phyloP scores from a whole-genome alignment of 2,797 vertebrate species.

The Glossophaga mutica region DNA sequence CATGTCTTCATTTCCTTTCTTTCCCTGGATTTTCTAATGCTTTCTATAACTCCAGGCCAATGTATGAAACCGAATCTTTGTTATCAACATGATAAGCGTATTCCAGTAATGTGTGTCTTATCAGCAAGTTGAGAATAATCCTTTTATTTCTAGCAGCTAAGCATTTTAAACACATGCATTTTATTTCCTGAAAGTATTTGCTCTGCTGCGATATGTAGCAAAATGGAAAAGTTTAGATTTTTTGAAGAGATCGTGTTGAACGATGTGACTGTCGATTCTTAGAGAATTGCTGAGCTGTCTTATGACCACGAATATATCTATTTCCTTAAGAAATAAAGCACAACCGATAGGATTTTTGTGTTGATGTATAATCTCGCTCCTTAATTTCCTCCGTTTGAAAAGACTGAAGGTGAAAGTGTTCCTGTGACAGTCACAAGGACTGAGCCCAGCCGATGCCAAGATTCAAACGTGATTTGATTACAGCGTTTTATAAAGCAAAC shows the following conservation, averaged over 20 bases:
- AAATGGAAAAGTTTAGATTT: slow-evolving; percentile 24
- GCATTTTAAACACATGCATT: background rate
- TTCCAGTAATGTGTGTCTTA: slow-evolving; percentile 12
- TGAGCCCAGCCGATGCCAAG: background rate
- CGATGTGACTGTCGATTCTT: background rate
- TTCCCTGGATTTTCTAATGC: background rate
- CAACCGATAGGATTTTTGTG: background rate
- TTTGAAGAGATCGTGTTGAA: background rate
- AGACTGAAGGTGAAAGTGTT: background rate
- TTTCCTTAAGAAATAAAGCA: background rate
- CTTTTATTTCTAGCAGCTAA: background rate
- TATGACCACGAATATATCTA: background rate
- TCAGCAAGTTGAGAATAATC: slow-evolving; percentile 23
- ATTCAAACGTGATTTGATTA: background rate
- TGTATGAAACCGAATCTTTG: background rate
- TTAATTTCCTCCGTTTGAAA: slow-evolving; percentile 1
- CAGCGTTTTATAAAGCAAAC: background rate
- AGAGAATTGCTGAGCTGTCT: background rate
- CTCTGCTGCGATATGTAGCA: background rate
- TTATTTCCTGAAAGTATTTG: slow-evolving; percentile 30
- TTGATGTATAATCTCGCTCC: background rate
- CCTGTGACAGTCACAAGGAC: background rate
- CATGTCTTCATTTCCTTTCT: background rate
- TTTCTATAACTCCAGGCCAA: background rate
- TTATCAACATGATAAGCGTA: background rate